Conservation (phyloP, 2,113 vertebrate species). For the Cheilinus undulatus region DNA sequence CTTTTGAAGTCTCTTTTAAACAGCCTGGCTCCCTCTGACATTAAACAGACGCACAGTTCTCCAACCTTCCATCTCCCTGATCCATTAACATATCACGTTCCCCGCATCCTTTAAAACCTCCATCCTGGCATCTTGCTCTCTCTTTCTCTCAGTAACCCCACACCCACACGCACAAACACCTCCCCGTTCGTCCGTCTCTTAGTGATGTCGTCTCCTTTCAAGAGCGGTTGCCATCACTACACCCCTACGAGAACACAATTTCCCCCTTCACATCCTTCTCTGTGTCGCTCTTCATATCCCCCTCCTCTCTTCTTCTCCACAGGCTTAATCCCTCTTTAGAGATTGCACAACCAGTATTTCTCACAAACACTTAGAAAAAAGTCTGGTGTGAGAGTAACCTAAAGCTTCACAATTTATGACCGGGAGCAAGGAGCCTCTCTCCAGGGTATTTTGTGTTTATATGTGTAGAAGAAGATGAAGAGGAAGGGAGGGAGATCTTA, state of each 20-base stretch:
- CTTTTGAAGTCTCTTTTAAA: slow-evolving; percentile 72
- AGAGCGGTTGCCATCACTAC: slow-evolving; percentile 77
- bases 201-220: slow-evolving; percentile 71
- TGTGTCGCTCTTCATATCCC: slow-evolving; percentile 58
- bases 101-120: slow-evolving; percentile 50
- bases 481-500: slow-evolving; percentile 10
- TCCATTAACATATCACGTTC: slow-evolving; percentile 65
- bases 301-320: slow-evolving; percentile 55
- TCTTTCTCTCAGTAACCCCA: slow-evolving; percentile 17
- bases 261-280: slow-evolving; percentile 70
- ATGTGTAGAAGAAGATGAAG: slow-evolving; percentile 42
- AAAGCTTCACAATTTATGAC: slow-evolving; percentile 53
- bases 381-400: slow-evolving; percentile 43
- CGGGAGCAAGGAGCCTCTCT: slow-evolving; percentile 42
- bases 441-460: slow-evolving; percentile 58
- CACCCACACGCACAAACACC: slow-evolving; percentile 7
- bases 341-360: slow-evolving; percentile 72
- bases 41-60: slow-evolving; percentile 57
- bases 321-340: slow-evolving; percentile 74
- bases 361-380: slow-evolving; percentile 56
- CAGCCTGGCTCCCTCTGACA: slow-evolving; percentile 41
- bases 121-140: slow-evolving; percentile 39
- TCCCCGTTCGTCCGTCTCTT: slow-evolving; percentile 39
- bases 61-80: slow-evolving; percentile 25
- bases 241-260: slow-evolving; percentile 72